Conservation (phyloP, 2,888 invertebrate genomes). For the Scaptomyza polygonia region DNA sequence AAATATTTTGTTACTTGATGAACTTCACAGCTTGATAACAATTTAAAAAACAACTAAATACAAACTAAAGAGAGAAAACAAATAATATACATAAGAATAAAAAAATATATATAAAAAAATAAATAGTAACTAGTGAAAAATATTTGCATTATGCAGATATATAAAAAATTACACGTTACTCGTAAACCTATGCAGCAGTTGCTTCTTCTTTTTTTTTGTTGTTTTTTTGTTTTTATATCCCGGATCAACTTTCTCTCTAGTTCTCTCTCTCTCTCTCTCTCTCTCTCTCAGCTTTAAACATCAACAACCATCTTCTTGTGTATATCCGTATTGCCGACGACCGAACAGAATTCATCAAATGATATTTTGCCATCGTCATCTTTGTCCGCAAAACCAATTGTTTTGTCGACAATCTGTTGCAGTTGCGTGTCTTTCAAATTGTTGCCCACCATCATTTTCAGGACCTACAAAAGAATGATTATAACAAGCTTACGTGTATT, state of each 20-base stretch:
- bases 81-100: constrained; percentile 25
- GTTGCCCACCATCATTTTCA: constrained; percentile 99
- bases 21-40: constrained; percentile 43
- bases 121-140: constrained; percentile 64
- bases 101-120: constrained; percentile 28
- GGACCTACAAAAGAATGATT: constrained; percentile 8
- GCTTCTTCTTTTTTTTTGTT: background rate
- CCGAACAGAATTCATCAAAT: constrained; percentile 99
- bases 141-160: constrained; percentile 39
- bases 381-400: constrained; percentile 99
- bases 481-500: rapidly evolving
- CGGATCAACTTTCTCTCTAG: background rate
- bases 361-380: constrained; percentile 99
- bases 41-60: constrained; percentile 23
- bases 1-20: constrained; percentile 32
- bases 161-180: constrained; percentile 50
- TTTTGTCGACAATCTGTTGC: constrained; percentile 99
- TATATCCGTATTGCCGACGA: constrained; percentile 99
- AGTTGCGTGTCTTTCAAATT: constrained; percentile 99
- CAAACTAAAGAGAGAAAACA: constrained; percentile 20
- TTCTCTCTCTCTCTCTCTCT: background rate
- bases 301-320: constrained; percentile 99
- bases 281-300: constrained; percentile 87
- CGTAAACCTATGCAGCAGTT: constrained; percentile 46
- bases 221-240: background rate